These are phyloP conservation scores for Lithophane ornitopus DNA, from an alignment of 2,888 invertebrate genomes.

Conservation along the genomic window DNA sequence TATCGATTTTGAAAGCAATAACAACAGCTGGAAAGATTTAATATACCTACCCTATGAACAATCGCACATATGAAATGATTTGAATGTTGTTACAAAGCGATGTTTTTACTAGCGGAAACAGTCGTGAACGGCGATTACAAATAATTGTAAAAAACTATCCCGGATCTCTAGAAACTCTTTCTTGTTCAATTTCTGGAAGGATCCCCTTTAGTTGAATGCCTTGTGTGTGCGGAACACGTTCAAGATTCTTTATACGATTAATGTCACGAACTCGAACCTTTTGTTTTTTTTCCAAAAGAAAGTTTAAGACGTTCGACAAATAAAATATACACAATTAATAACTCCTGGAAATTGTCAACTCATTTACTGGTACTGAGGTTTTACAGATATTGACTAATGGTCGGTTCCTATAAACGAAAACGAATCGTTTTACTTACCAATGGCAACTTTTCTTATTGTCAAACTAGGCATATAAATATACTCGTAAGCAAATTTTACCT, in stretches of 20 bases:
- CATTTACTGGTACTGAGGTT: background rate
- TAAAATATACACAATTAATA: background rate
- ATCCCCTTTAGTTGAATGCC: conserved; percentile 1
- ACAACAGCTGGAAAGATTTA: no score
- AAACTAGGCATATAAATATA: no score
- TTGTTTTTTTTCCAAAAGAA: background rate
- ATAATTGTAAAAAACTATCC: background rate
- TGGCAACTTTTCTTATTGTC: no score
- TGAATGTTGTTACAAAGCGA: background rate
- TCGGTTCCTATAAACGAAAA: no score
- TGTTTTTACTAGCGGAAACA: background rate
- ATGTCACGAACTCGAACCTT: background rate
- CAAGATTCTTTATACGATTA: conserved; percentile 5
- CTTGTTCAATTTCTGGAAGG: conserved; percentile 4
- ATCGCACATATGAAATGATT: background rate
- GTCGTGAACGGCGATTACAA: background rate
- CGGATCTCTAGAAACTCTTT: background rate
- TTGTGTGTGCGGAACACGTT: background rate
- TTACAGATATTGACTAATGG: background rate
- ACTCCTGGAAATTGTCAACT: no score
- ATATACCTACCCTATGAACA: background rate
- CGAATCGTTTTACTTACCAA: no score
- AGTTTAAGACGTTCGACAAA: background rate
- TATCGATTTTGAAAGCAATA: background rate
- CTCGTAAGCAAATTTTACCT: no score